These are phyloP conservation scores for Pelochelys cantorii DNA, from an alignment of 2,797 vertebrate genomes.

Conservation along the genomic window DNA sequence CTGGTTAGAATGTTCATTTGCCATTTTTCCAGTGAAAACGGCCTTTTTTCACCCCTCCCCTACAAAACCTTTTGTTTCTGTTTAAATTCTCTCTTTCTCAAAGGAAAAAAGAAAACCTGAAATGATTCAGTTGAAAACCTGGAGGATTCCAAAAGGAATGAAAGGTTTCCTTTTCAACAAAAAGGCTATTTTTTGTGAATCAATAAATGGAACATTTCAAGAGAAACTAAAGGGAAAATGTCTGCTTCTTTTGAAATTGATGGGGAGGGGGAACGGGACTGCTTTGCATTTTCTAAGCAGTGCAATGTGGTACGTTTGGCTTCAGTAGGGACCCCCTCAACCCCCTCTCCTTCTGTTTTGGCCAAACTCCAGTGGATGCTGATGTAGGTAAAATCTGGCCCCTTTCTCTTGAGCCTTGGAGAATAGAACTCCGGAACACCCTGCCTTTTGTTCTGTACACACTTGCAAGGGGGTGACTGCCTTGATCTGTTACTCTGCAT, in stretches of 20 bases:
- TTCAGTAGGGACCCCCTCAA: neutral
- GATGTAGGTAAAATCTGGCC: neutral
- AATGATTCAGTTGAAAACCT: neutral
- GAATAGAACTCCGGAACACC: neutral
- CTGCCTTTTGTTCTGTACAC: neutral
- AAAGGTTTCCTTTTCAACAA: neutral
- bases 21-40: neutral
- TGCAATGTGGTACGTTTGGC: neutral
- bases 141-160: neutral
- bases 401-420: neutral
- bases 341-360: neutral
- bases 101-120: neutral
- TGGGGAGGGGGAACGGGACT: no score
- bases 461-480: neutral
- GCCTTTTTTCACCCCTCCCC: neutral
- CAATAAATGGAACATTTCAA: neutral
- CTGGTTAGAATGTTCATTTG: constrained; percentile 40
- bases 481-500: neutral
- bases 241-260: neutral
- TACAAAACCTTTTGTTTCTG: neutral
- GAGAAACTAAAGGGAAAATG: neutral
- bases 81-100: neutral
- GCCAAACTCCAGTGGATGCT: neutral
- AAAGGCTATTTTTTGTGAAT: neutral
- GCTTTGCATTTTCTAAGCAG: neutral